Evolutionary conservation across 2,888 invertebrate species (phyloP).

Genomic region (Calliphora vomitoria): DNA sequence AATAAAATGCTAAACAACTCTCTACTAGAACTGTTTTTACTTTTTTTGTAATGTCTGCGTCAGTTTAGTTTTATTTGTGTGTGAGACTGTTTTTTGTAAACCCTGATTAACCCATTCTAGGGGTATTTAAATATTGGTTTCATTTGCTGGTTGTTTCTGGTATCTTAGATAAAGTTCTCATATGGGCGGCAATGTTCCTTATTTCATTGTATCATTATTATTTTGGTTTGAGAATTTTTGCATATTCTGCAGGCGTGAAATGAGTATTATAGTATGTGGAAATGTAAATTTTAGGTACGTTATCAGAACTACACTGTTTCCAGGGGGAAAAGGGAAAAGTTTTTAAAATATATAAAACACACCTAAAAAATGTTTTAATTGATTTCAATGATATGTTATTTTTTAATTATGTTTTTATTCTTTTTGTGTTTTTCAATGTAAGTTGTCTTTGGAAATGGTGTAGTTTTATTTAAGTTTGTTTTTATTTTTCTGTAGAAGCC

Average conservation of each 20-base stretch:
- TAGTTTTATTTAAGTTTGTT: conserved; percentile 13
- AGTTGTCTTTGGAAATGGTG: conserved; percentile 4
- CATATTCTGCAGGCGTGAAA: conserved; percentile 49
- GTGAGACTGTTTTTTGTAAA: conserved; percentile 26
- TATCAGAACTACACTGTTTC: conserved; percentile 57
- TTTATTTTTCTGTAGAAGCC: conserved; percentile 36
- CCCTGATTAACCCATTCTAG: conserved; percentile 70
- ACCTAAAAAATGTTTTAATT: too few species aligned
- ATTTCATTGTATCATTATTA: not conserved
- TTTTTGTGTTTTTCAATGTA: too few species aligned
- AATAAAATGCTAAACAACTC: conserved; percentile 34
- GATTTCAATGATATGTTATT: too few species aligned
- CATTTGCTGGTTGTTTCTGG: not conserved
- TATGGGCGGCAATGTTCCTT: conserved; percentile 53
- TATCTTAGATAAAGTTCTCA: conserved; percentile 31
- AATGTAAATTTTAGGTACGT: conserved; percentile 34
- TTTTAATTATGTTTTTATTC: too few species aligned
- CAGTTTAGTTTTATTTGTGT: not conserved
- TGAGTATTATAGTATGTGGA: not conserved
- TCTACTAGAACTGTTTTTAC: conserved; percentile 54
- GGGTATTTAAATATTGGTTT: conserved; percentile 42
- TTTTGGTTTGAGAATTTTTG: conserved; percentile 10
- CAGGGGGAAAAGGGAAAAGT: not conserved
- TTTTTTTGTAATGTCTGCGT: conserved; percentile 17
- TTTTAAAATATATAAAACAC: too few species aligned